Evolutionary conservation across 2,888 invertebrate species (phyloP), one percentile per base, ranked within the genome.

Genomic region (Omphaloscelis lunosa): DNA sequence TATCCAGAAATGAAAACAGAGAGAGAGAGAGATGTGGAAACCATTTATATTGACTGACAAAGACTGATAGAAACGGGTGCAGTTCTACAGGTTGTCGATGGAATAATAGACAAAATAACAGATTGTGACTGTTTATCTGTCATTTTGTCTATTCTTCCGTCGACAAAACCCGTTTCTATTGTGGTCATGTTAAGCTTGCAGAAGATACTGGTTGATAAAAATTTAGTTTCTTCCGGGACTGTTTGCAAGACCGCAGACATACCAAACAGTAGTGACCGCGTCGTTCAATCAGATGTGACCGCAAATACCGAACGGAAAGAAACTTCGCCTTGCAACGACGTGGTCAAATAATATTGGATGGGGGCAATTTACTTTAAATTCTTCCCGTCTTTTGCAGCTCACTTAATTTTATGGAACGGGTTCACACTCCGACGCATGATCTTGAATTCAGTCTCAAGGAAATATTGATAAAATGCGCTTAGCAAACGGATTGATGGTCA

Each of bases 241-340:
- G 72, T 65, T 78, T 6, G 15, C 39, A 45, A 59, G 20, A 79
- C 61, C 58, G 12, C 83, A 34, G 58, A 70, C 63, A 83, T 73
- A 23, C 39, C 41, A n/a, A 78, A 72, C 74, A 53, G 20, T 17
- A 79, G 59, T 23, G 48, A 67, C 72, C 75, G 23, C 62, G 27
- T 56, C 70, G 12, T 73, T 71, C 72, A 62, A 66, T 59, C 59
- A 53, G 20, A 72, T 79, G 75, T 48, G 59, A 76, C 83, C 83
- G 20, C 83, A 79, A 73, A 75, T 56, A 75, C 56, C 39, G 23
- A 41, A 70, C n/a, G 70, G 58, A 69, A 75, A 66, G 75, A 79
- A 79, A 79, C 79, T 83, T 59, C n/a, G 70, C 17, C 51, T 45
- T 39, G 17, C 48, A 62, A 70, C 66, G 66, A 48, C 41, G 70